Evolutionary conservation across 2,797 vertebrate genomes (phyloP), one percentile per base, ranked within the genome.

Genomic region (Periparus ater): DNA sequence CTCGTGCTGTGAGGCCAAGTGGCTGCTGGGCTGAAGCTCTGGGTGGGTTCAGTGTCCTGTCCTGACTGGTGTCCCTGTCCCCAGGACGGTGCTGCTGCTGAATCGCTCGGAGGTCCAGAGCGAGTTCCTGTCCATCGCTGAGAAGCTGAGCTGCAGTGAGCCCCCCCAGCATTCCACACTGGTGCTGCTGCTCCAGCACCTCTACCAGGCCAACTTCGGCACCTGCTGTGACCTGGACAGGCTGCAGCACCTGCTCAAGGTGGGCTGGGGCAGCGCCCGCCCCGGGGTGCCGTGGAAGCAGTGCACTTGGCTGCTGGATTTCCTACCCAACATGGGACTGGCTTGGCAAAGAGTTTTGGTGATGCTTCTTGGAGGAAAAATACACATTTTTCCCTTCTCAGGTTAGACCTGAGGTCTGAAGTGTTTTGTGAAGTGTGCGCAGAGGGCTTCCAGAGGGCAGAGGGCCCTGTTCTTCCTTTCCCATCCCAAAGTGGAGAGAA

Each of bases 41-140:
- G 30, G 3, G 9, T 17, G 76, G 34, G 47, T 16, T 34, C 42
- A 4, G 32, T 3, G 3, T 9, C 34, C 3, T 0, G 0, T 25
- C 17, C 78, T 93, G 6, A 77, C 45, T 3, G 0, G 1, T 1
- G 1, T 44, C 70, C 60, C 85, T 71, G 51, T 87, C 36, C 73
- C 73, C 96, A 99, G 99, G 95, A 99, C 99, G 2, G 99, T 99
- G 91, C 97, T 99, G 76, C 95, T 99, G 97, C 98, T 99, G 98
- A 99, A 99, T 96, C 98, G 98, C 0, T 94, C 97, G 0, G 99
- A 99, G 94, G 98, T 99, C 38, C 99, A 99, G 15, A 93, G 97
- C 0, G 98, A 99, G 93, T 99, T 99, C 88, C 97, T 99, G 9
- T 97, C 98, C 1, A 99, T 99, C 57, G 98, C 98, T 0, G 96